Base-by-base conservation (phyloP, 2,888 invertebrate species). In the Trissolcus brochymenae region DNA sequence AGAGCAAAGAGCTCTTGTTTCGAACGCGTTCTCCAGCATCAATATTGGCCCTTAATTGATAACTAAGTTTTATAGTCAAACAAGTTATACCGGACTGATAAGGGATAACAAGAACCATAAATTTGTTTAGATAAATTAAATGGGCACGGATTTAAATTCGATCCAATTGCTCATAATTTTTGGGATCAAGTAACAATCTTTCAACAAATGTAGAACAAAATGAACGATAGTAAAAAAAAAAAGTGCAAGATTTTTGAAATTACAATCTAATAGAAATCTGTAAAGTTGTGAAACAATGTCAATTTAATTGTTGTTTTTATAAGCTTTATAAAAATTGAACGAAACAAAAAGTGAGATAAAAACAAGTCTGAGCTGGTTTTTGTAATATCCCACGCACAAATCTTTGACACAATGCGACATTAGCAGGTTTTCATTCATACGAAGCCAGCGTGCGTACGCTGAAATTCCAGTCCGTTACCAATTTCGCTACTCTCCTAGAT, bases 401-500 rank as follows among this genome's bases (percentile, higher is more conserved):
- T 66, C 66, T 64, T 66, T 73, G 65, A 50, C 65, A 46, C 72
- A 54, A 59, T 60, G 72, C 55, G 70, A 70, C 61, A 49, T 49
- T 25, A 49, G 49, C 51, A 4, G 14, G 67, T 59, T 75, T 75
- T 61, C 75, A 75, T 75, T 75, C 75, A 75, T 75, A 75, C 66
- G 53, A 41, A 62, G 75, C 49, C 29, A 0, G 51, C 64, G 68
- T 65, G 75, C 64, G 68, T 75, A 75, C 68, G 75, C 54, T 64
- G 68, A 55, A 57, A 75, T 75, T 62, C 68, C 64, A 57, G 59
- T 17, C 68, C 68, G 68, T 75, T 75, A 68, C 67, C 74, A 62
- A 68, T 67, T 74, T 75, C 62, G 74, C 67, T 62, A 68, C 67
- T 61, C 56, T 74, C 56, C 60, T 50, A 57, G 68, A 59, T 64